Evolutionary conservation across 1,140 invertebrate species (phyloP).

Genomic region (Halyomorpha halys): DNA sequence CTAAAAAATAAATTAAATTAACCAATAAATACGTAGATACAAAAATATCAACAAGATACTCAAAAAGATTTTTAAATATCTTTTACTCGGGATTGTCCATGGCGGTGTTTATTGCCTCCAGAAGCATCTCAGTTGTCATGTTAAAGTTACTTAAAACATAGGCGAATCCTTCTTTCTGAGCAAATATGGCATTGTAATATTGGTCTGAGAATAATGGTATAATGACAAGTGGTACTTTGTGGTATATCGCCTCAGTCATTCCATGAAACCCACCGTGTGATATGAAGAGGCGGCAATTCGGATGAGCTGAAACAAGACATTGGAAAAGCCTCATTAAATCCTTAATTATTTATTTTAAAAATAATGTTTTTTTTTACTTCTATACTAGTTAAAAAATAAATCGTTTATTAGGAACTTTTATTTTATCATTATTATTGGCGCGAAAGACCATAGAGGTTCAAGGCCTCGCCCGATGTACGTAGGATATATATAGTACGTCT

Average conservation of each 20-base stretch:
- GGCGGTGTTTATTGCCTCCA: conserved; percentile 24
- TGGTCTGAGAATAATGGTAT: conserved; percentile 58
- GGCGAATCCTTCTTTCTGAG: conserved; percentile 31
- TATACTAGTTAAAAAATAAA: too few relatives aligned
- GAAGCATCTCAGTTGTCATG: conserved; percentile 22
- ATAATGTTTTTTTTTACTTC: too few relatives aligned
- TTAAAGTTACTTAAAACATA: conserved; percentile 21
- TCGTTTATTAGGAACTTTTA: too few relatives aligned
- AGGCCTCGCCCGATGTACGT: too few relatives aligned
- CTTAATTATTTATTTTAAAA: too few relatives aligned
- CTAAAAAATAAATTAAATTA: conserved; percentile 16
- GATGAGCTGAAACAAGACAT: too few relatives aligned
- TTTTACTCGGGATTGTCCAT: not conserved
- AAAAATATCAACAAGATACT: too few relatives aligned
- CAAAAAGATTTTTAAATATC: not conserved
- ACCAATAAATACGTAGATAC: too few relatives aligned
- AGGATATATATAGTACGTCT: too few relatives aligned
- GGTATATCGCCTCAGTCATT: conserved; percentile 57
- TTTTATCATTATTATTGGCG: too few relatives aligned
- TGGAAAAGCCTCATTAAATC: too few relatives aligned
- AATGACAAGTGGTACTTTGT: conserved; percentile 55
- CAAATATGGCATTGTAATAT: conserved; percentile 35
- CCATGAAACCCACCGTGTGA: conserved; percentile 62
- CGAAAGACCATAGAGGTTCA: too few relatives aligned
- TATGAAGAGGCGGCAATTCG: conserved; percentile 42